These are phyloP conservation scores for Dusona sp. DNA, from an alignment of 2,888 invertebrate genomes.

Conservation along the genomic window DNA sequence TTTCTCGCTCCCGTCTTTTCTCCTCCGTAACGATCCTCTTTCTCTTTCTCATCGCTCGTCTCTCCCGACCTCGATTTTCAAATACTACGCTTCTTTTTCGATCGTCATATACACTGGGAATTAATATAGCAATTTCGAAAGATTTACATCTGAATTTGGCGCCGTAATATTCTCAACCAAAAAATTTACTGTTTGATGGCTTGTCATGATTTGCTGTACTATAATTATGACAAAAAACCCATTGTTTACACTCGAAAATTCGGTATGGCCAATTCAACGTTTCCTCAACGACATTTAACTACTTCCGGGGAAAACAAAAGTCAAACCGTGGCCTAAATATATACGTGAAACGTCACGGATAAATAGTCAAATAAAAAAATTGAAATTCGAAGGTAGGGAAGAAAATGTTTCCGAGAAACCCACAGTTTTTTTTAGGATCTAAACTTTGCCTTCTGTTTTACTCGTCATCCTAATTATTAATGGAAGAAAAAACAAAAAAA, in stretches of 20 bases:
- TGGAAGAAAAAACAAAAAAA: neutral
- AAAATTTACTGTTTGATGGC: neutral
- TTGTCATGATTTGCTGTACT: neutral
- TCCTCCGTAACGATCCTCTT: conserved; percentile 28
- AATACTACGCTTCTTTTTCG: conserved; percentile 44
- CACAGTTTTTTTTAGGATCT: neutral
- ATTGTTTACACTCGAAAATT: conserved; percentile 5
- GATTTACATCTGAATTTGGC: neutral
- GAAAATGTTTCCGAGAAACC: neutral
- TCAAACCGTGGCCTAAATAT: neutral
- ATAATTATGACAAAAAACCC: neutral
- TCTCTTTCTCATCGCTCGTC: conserved; percentile 39
- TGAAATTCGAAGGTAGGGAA: neutral
- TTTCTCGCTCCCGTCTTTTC: conserved; percentile 53
- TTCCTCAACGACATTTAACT: neutral
- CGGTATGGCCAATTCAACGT: neutral
- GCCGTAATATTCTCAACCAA: neutral
- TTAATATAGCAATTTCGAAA: conserved; percentile 15
- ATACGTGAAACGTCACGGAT: neutral
- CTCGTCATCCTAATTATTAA: neutral
- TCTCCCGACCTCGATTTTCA: conserved; percentile 51
- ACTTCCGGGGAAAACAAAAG: neutral
- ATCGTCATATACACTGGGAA: conserved; percentile 17
- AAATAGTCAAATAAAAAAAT: neutral
- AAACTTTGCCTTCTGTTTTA: neutral